These are phyloP conservation scores for Willowsia nigromaculata DNA, from an alignment of 2,888 invertebrate genomes.

Conservation along the genomic window DNA sequence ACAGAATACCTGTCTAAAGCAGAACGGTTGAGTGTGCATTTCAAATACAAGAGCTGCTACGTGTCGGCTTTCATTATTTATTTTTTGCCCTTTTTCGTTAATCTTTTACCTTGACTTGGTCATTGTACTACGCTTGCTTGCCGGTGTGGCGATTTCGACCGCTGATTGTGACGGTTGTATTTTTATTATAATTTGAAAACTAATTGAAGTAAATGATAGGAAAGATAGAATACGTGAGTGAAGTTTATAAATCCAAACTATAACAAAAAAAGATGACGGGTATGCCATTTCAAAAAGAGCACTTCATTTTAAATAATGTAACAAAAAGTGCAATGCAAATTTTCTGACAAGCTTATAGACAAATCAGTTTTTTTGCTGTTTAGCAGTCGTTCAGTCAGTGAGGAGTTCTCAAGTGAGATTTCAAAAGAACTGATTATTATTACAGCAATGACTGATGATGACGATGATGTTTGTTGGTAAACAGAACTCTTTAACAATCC, in stretches of 20 bases:
- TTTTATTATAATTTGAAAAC: neutral
- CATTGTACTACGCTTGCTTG: neutral
- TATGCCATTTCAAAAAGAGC: neutral
- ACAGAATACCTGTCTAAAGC: neutral
- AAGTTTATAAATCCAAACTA: neutral
- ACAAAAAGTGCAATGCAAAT: neutral
- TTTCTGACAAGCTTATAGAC: neutral
- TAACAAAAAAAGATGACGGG: neutral
- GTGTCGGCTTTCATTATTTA: neutral
- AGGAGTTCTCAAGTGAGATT: neutral
- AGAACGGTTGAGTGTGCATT: neutral
- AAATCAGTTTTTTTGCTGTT: neutral
- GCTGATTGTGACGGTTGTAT: conserved; percentile 11
- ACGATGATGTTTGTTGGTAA: neutral
- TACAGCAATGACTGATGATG: neutral
- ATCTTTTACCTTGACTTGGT: conserved; percentile 35
- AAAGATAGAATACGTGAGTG: no score
- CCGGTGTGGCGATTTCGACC: conserved; percentile 42
- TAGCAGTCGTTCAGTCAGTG: neutral
- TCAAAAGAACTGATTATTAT: neutral
- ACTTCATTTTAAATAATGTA: neutral
- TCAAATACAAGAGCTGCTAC: neutral
- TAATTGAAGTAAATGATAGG: neutral
- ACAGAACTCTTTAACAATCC: neutral
- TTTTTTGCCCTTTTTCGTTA: neutral